A percentile compares a stretch with the other conserved stretches of the same genome.
phyloP scores from a whole-genome alignment of 2,888 invertebrate species.

The Tipula helvola region DNA sequence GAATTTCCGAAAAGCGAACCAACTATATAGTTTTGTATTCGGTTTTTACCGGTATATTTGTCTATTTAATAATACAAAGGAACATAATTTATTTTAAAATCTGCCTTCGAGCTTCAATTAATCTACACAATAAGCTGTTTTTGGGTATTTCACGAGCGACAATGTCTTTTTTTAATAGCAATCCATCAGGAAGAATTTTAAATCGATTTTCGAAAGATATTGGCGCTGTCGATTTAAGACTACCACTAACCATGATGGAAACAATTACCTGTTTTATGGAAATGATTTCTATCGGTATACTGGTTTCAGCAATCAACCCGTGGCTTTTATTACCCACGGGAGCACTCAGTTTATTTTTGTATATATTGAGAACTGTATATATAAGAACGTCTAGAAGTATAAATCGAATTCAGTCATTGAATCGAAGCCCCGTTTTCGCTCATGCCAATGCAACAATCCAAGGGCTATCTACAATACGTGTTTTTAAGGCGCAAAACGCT shows the following conservation, averaged over 20 bases:
- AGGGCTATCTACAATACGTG: slow-evolving; percentile 66
- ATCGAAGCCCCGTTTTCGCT: slow-evolving; percentile 69
- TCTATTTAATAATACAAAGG: slow-evolving; percentile 42
- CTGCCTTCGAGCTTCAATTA: slow-evolving; percentile 60
- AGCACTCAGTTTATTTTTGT: slow-evolving; percentile 44
- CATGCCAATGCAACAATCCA: slow-evolving; percentile 63
- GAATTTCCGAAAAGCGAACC: background rate
- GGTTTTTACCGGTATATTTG: slow-evolving; percentile 46
- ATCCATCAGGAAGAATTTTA: slow-evolving; percentile 54
- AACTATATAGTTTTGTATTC: slow-evolving; percentile 23
- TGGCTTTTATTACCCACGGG: slow-evolving; percentile 47
- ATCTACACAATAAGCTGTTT: slow-evolving; percentile 69
- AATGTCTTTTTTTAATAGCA: slow-evolving; percentile 68
- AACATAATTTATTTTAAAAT: slow-evolving; percentile 54
- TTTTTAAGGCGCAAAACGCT: slow-evolving; percentile 50
- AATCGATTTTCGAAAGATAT: slow-evolving; percentile 69
- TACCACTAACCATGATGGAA: slow-evolving; percentile 47
- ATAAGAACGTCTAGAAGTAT: slow-evolving; percentile 42
- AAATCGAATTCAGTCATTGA: slow-evolving; percentile 37
- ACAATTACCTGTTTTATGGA: slow-evolving; percentile 37
- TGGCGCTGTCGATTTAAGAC: slow-evolving; percentile 46
- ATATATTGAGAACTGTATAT: slow-evolving; percentile 42
- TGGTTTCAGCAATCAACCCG: slow-evolving; percentile 48
- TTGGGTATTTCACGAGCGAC: slow-evolving; percentile 55
- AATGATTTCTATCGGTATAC: slow-evolving; percentile 46